Evolutionary conservation across 2,888 invertebrate genomes (phyloP).

Genomic region (Pollenia labialis): DNA sequence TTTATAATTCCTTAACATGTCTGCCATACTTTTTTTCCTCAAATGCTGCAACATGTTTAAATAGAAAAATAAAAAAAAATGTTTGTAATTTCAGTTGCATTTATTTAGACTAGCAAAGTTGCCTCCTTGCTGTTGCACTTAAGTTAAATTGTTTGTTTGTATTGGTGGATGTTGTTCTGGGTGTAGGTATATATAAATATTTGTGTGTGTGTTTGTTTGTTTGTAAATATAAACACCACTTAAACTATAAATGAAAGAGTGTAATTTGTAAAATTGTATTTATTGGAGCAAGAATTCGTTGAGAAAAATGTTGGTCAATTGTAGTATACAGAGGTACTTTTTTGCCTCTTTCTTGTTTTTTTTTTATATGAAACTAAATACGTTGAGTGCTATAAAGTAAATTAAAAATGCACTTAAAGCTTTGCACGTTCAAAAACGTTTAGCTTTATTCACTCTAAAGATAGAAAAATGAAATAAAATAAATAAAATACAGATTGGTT

Average conservation of each 20-base stretch:
- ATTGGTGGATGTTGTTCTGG: slow-evolving; percentile 13
- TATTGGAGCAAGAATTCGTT: slow-evolving; percentile 83
- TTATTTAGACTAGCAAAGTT: slow-evolving; percentile 36
- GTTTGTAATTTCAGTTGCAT: slow-evolving; percentile 38
- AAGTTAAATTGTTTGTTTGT: slow-evolving; percentile 68
- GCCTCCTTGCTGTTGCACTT: slow-evolving; percentile 57
- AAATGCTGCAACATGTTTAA: slow-evolving; percentile 43
- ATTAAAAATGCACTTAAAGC: slow-evolving; percentile 55
- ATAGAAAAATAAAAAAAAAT: not conserved
- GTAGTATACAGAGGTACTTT: slow-evolving; percentile 36
- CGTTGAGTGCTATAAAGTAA: slow-evolving; percentile 56
- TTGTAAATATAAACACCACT: slow-evolving; percentile 67
- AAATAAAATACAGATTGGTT: slow-evolving; percentile 49
- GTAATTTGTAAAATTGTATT: slow-evolving; percentile 76
- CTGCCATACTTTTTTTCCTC: slow-evolving; percentile 43
- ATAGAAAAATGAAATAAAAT: slow-evolving; percentile 42
- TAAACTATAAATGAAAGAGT: slow-evolving; percentile 66
- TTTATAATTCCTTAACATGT: slow-evolving; percentile 57
- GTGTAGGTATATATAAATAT: slow-evolving; percentile 38
- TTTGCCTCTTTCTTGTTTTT: not conserved
- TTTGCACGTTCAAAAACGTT: slow-evolving; percentile 41
- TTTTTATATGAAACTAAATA: slow-evolving; percentile 41
- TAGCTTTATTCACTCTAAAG: not conserved
- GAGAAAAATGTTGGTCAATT: slow-evolving; percentile 82
- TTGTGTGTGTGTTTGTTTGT: slow-evolving; percentile 36